Evolutionary conservation across 2,888 invertebrate species (phyloP).

Genomic region (Buathra laborator): DNA sequence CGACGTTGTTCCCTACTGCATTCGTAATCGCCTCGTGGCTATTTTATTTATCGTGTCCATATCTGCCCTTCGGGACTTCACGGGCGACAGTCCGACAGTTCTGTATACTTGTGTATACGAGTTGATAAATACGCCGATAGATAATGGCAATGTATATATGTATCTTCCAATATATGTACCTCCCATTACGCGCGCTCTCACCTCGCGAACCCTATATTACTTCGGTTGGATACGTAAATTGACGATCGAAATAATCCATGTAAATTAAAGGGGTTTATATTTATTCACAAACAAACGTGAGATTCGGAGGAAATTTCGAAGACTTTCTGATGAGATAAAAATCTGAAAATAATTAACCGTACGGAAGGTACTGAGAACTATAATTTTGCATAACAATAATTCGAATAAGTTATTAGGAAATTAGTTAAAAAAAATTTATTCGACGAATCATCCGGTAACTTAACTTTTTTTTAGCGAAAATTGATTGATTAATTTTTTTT

Average conservation of each 20-base stretch:
- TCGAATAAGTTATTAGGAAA: too few relatives aligned
- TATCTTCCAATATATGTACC: too few relatives aligned
- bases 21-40: conserved; percentile 73
- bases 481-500: too few relatives aligned
- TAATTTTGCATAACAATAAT: too few relatives aligned
- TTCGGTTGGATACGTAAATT: not conserved
- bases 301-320: too few relatives aligned
- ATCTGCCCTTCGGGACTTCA: conserved; percentile 80
- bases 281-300: too few relatives aligned
- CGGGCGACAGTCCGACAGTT: conserved; percentile 72
- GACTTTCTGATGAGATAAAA: too few relatives aligned
- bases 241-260: conserved; percentile 9
- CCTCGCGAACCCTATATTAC: not conserved
- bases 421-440: too few relatives aligned
- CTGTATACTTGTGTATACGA: conserved; percentile 10
- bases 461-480: too few relatives aligned
- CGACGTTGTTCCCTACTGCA: conserved; percentile 60
- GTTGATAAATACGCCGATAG: not conserved
- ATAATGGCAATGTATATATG: not conserved
- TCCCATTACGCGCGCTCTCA: not conserved
- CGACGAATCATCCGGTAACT: too few relatives aligned
- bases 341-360: too few relatives aligned
- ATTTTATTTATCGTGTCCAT: conserved; percentile 78
- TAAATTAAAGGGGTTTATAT: not conserved
- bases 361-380: too few relatives aligned